Percentiles rank a stretch among this genome's conserved stretches.
Evolutionary conservation across 2,113 vertebrate genomes (phyloP).

Genomic region (Myrmophylax atrothorax): DNA sequence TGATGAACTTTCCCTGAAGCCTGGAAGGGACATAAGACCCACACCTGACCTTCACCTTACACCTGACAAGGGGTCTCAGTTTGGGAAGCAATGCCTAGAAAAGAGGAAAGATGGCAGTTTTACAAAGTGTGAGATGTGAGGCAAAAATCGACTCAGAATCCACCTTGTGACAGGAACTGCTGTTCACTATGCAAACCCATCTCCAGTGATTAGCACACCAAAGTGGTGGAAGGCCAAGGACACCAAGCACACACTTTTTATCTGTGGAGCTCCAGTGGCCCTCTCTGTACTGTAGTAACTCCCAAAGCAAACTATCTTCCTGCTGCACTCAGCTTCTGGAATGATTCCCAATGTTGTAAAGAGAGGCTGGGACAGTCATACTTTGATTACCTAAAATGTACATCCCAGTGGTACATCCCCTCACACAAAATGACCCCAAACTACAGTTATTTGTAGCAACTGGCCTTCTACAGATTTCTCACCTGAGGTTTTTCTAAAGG

Average conservation of each 20-base stretch:
- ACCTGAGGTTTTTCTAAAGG: not conserved
- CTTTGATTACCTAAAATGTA: not conserved
- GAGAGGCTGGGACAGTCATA: not conserved
- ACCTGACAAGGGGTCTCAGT: not conserved
- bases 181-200: not conserved
- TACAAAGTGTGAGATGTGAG: not conserved
- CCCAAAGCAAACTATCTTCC: not conserved
- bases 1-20: not conserved
- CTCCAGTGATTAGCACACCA: not conserved
- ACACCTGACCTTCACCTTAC: not conserved
- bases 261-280: not conserved
- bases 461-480: not conserved
- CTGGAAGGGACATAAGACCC: not conserved
- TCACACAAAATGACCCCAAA: too few species aligned
- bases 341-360: accelerated
- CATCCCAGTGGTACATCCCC: not conserved
- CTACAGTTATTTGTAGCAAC: not conserved
- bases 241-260: accelerated
- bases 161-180: not conserved
- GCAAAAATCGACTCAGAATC: not conserved
- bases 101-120: not conserved
- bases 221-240: not conserved
- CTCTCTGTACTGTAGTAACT: not conserved
- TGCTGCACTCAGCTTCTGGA: not conserved
- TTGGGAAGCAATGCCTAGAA: not conserved